A percentile compares a stretch with the other conserved stretches of the same genome.
Evolutionary conservation across 2,113 vertebrate species (phyloP).

Genomic region (Dasypus novemcinctus): DNA sequence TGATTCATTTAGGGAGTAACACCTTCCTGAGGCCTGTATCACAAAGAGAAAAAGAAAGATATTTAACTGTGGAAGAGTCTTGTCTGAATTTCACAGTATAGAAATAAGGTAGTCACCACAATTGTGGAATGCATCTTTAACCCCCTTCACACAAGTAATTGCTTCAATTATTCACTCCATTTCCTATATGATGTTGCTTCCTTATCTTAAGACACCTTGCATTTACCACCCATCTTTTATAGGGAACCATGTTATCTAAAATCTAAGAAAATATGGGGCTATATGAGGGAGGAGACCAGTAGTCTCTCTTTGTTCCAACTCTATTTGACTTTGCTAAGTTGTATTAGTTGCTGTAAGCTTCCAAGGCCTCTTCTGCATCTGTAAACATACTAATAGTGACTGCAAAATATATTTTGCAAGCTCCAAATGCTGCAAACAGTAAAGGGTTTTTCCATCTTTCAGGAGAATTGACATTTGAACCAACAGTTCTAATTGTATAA

Average conservation of each 20-base stretch:
- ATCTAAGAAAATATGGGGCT: neutral
- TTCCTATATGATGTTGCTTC: neutral
- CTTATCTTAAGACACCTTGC: neutral
- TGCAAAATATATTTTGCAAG: neutral
- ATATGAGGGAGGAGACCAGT: neutral
- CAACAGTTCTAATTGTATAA: neutral
- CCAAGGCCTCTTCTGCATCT: neutral
- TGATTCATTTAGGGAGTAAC: no score
- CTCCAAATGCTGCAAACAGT: neutral
- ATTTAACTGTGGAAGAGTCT: neutral
- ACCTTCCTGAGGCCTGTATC: no score
- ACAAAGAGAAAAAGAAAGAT: no score
- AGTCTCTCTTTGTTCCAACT: neutral
- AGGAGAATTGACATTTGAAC: neutral
- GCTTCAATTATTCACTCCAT: neutral
- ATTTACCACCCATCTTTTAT: neutral
- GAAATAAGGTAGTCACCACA: neutral
- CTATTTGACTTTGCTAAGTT: neutral
- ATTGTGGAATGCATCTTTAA: neutral
- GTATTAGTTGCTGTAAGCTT: accelerated
- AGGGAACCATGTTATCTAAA: neutral
- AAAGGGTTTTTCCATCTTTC: neutral
- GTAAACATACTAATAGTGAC: neutral
- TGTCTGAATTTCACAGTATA: neutral
- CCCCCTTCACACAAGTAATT: neutral